phyloP scores from a whole-genome alignment of 1,140 invertebrate species.

The Drosophila neocordata region DNA sequence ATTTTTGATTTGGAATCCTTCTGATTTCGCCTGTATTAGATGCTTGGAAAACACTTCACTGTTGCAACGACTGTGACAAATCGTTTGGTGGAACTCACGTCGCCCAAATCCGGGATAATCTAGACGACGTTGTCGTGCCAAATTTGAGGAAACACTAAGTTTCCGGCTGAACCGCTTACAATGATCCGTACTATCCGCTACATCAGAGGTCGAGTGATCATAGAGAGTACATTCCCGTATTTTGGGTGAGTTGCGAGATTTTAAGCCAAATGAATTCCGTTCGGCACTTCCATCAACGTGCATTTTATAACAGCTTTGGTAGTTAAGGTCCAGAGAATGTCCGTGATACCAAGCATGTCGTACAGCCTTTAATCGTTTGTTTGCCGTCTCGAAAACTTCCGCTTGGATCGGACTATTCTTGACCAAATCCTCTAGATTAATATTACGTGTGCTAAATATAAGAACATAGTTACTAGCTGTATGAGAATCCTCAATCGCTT shows the following conservation, averaged over 20 bases:
- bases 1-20: neutral
- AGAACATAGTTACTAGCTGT: neutral
- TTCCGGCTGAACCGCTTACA: neutral
- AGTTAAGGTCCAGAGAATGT: neutral
- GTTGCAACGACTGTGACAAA: too few species aligned
- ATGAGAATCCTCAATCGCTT: neutral
- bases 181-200: neutral
- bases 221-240: neutral
- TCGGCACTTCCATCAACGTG: neutral
- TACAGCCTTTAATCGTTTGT: too few species aligned
- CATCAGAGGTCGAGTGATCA: neutral
- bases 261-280: neutral
- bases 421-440: slow-evolving; percentile 1
- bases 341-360: neutral
- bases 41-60: neutral
- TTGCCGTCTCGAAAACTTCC: neutral
- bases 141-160: too few species aligned
- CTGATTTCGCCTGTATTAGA: neutral
- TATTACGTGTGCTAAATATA: neutral
- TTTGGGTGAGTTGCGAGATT: neutral
- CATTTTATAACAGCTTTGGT: neutral
- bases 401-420: neutral
- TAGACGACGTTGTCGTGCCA: neutral
- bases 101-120: neutral
- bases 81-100: neutral